Evolutionary conservation across 2,797 vertebrate genomes (phyloP), one percentile per base, ranked within the genome.

Genomic region (Odontamblyopus rebecca): DNA sequence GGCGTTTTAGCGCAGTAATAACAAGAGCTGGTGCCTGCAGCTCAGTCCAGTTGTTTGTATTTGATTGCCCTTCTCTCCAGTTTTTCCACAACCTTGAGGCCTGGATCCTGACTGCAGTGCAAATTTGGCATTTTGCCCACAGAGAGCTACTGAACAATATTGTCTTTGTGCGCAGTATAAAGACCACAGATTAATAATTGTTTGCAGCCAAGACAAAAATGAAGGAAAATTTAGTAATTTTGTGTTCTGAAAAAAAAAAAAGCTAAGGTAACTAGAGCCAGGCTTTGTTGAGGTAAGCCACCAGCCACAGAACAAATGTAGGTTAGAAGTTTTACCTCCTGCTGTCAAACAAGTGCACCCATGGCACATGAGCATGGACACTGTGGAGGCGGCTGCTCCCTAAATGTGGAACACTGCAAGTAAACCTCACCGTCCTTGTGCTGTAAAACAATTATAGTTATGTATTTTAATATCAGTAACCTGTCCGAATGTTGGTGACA

Each of bases 51-150:
- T 74, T 77, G 64, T 82, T 80, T 82, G 64, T 76, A 44, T 82
- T 44, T 80, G 77, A 72, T 70, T 70, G 51, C 61, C 69, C 72
- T 50, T 67, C 62, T 59, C 15, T 54, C 50, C 30, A 23, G 67
- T 53, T 65, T 62, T 50, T 64, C 66, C 80, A 86, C 87, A 91
- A 85, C 90, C 90, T 89, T 78, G 74, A 85, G 88, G 86, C 84
- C 77, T 85, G 74, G 77, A 80, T 88, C 86, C 85, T 29, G 41
- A 50, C 63, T 90, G 89, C 88, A 83, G 85, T 75, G 81, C 63
- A 79, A 65, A 76, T 78, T 81, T 90, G 91, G 88, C 83, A 76
- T 35, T 78, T 73, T 84, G 87, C 88, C 88, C 87, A 88, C 11
- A 62, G 44, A 79, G 82, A 84, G 77, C 73, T 72, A 69, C 35